A percentile compares a stretch with the other conserved stretches of the same genome.
Conservation (phyloP, 2,888 invertebrate genomes). For the Noctuana brunneofusca region DNA sequence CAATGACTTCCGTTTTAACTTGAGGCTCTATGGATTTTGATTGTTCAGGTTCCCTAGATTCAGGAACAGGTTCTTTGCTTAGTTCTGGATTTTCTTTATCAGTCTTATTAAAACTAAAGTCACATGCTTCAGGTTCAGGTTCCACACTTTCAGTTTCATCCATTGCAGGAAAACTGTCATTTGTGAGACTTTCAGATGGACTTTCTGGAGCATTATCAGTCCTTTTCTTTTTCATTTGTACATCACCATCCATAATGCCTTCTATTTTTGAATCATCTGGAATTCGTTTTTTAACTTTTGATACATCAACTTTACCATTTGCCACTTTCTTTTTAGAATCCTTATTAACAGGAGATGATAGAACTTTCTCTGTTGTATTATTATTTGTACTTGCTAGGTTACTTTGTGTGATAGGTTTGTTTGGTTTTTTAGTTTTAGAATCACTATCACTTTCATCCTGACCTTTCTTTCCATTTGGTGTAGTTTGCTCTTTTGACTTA, state of each 20-base stretch:
- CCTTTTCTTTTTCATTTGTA: constrained; percentile 82
- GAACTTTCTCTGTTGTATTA: constrained; percentile 67
- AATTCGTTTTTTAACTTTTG: constrained; percentile 83
- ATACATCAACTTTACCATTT: constrained; percentile 78
- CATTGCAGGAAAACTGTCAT: constrained; percentile 92
- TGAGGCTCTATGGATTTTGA: constrained; percentile 58
- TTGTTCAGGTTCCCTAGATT: constrained; percentile 58
- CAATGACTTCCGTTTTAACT: constrained; percentile 63
- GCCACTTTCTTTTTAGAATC: constrained; percentile 68
- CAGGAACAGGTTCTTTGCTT: constrained; percentile 65
- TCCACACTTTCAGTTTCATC: constrained; percentile 85
- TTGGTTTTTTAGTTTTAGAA: constrained; percentile 66
- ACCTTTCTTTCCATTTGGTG: constrained; percentile 74
- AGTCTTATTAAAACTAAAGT: constrained; percentile 75
- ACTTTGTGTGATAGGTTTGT: constrained; percentile 62
- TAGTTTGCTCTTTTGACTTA: constrained; percentile 89
- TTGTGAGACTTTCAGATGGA: constrained; percentile 92
- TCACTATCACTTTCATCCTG: constrained; percentile 80
- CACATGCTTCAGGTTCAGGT: constrained; percentile 74
- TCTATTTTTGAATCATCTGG: constrained; percentile 81
- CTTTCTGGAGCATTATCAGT: constrained; percentile 85
- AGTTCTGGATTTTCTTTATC: constrained; percentile 70
- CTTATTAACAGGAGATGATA: constrained; percentile 69
- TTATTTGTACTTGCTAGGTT: constrained; percentile 58
- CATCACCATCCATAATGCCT: constrained; percentile 83